Evolutionary conservation across 2,113 vertebrate genomes (phyloP), one percentile per base, ranked within the genome.

Genomic region (Gobio gobio): DNA sequence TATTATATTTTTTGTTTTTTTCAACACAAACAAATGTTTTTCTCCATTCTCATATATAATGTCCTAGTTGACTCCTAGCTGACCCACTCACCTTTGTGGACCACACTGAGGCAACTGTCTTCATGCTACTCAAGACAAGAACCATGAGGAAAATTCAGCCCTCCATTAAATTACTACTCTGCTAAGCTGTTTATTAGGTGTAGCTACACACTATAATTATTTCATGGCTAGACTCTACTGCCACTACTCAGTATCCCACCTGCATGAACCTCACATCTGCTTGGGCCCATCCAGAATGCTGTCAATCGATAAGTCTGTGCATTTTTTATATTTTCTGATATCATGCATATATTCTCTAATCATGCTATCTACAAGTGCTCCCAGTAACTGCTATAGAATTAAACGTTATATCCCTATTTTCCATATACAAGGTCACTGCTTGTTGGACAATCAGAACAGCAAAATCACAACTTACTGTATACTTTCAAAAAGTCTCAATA

Each of bases 171-270:
- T 81, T 47, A 33, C 45, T 14, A 81, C 45, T 63, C 10, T 51
- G 9, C n/a, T 22, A 26, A 63, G n/a, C 24, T 63, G 58, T 51
- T 20, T 64, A n/a, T 64, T 54, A 49, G 22, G 40, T 40, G 40
- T 40, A 40, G 40, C 40, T 26, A 40, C 54, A 79, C 10, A 12
- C 56, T 43, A 22, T 63, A 64, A 43, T 80, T 26, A 64, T 64
- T 80, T 64, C 78, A 64, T 80, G 59, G 2, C 78, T 80, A 64
- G 59, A 66, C 43, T 64, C 5, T 16, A 5, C n/a, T 45, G n/a
- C 59, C 24, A 51, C 40, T 49, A 64, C 24, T 29, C 26, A 29
- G 14, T 10, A 66, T 45, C 13, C 40, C 58, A 63, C n/a, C 40
- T 64, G 77, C 77, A 45, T n/a, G 3, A 58, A 2, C 54, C 29